A percentile compares a stretch with the other conserved stretches of the same genome.
Conservation (phyloP, 2,888 invertebrate genomes). For the Atethmia centrago region DNA sequence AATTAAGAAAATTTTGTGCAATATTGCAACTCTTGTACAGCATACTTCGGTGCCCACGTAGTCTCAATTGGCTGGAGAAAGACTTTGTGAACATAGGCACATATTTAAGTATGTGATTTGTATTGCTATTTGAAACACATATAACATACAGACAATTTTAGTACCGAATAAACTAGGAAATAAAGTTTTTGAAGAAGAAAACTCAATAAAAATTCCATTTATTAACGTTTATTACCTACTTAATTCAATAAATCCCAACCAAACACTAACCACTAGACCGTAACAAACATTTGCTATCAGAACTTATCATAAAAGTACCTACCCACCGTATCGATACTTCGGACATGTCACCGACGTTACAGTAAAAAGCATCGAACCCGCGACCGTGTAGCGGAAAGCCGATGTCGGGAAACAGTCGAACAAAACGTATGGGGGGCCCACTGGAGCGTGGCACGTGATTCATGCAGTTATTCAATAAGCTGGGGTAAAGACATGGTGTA, state of each 20-base stretch:
- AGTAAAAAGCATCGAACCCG: slow-evolving; percentile 76
- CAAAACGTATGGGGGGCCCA: slow-evolving; percentile 83
- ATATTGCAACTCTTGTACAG: slow-evolving; percentile 25
- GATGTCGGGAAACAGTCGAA: slow-evolving; percentile 62
- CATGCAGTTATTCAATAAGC: slow-evolving; percentile 89
- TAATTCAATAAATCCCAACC: slow-evolving; percentile 26
- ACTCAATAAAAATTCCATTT: background rate
- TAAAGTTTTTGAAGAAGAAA: background rate
- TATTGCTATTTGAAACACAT: background rate
- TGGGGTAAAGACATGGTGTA: slow-evolving; percentile 69
- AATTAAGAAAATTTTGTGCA: slow-evolving; percentile 30
- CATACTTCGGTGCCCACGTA: background rate
- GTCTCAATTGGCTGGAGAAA: background rate
- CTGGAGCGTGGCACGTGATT: slow-evolving; percentile 85
- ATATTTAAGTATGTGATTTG: background rate
- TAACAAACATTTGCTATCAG: slow-evolving; percentile 57
- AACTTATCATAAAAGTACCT: slow-evolving; percentile 78
- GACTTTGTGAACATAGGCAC: background rate
- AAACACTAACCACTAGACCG: slow-evolving; percentile 43
- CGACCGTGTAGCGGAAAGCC: slow-evolving; percentile 77
- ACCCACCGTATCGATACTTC: slow-evolving; percentile 54
- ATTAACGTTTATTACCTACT: slow-evolving; percentile 10
- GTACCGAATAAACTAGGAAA: background rate
- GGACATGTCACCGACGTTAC: slow-evolving; percentile 81
- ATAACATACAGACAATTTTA: no score